Base-by-base conservation (phyloP, 2,113 vertebrate genomes). In the Podilymbus podiceps region DNA sequence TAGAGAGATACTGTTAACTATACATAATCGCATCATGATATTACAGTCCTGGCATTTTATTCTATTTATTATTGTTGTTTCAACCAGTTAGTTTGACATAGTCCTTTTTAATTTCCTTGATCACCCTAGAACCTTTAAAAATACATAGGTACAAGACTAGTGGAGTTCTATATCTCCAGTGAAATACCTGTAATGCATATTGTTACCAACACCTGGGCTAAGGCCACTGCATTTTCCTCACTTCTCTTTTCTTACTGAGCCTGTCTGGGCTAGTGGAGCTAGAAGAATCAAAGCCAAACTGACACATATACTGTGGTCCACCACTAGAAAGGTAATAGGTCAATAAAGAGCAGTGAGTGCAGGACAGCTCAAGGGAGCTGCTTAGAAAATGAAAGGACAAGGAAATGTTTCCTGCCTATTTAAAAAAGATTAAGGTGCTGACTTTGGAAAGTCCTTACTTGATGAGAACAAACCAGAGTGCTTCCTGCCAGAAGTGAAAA, bases 381-480 rank as follows among this genome's bases (percentile, higher is more conserved):
- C 35, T 67, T 66, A 47, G 62, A 75, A 93, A 95, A 90, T 52
- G 21, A 95, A 93, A 90, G 74, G 66, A 79, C 44, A 82, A 85
- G 58, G 33, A 91, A 66, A 83, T 25, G 30, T 44, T 97, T 93
- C 92, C 88, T 93, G 58, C 4, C 44, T 33, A 85, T 79, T 93
- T 88, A 79, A 40, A 79, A 85, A 79, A 53, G 50, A 97, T 71
- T 69, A 89, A 91, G 90, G 30, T 64, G 71, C 71, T 95, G 74
- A 72, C 88, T 95, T 91, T 30, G 53, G 53, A 47, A 82, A 85
- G 49, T 71, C 78, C 66, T 85, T 68, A 71, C 35, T 47, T 85
- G 81, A 81, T 46, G 49, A 90, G 53, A 88, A 82, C 38, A 93
- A 85, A 75, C 62, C 20, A 33, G 15, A 91, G 33, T 22, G 66